Percentiles rank a stretch among this genome's conserved stretches.
Evolutionary conservation across 2,797 vertebrate genomes (phyloP).

Genomic region (Pempheris klunzingeri): DNA sequence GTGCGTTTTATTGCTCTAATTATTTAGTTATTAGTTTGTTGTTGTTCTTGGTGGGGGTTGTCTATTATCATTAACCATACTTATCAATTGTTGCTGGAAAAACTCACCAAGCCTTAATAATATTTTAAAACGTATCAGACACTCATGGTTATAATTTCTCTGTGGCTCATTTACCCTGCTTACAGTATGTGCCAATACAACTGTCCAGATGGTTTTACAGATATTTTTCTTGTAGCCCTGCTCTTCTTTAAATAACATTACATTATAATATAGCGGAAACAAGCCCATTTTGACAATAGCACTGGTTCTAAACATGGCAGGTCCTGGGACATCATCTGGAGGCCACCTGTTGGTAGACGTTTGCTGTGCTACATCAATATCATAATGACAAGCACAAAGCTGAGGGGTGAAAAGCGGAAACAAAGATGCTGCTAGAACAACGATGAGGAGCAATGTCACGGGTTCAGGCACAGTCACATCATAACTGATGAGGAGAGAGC

Average conservation of each 20-base stretch:
- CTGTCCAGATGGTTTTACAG: slow-evolving; percentile 13
- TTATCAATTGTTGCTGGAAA: not conserved
- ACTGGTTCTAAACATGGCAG: not conserved
- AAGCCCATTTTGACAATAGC: slow-evolving; percentile 6
- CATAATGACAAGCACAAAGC: slow-evolving; percentile 34
- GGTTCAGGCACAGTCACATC: slow-evolving; percentile 20
- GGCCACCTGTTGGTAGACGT: slow-evolving; percentile 50
- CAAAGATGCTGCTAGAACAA: slow-evolving; percentile 19
- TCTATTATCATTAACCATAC: not conserved
- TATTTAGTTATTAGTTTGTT: not conserved
- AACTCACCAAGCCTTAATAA: not conserved
- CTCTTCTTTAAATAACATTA: slow-evolving; percentile 13
- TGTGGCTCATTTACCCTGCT: not conserved
- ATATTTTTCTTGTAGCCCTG: slow-evolving; percentile 8
- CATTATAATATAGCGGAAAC: slow-evolving; percentile 32
- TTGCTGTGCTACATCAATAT: slow-evolving; percentile 29
- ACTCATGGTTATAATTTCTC: slow-evolving; percentile 13
- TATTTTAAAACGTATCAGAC: not conserved
- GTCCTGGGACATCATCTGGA: slow-evolving; percentile 46
- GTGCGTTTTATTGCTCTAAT: not conserved
- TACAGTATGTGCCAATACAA: not conserved
- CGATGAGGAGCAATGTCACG: slow-evolving; percentile 42
- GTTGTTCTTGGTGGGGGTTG: not conserved
- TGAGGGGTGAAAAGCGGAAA: slow-evolving; percentile 20
- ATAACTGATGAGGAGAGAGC: slow-evolving; percentile 9